Conservation (phyloP, 1,140 invertebrate species). For the Heliconius eleuchia region DNA sequence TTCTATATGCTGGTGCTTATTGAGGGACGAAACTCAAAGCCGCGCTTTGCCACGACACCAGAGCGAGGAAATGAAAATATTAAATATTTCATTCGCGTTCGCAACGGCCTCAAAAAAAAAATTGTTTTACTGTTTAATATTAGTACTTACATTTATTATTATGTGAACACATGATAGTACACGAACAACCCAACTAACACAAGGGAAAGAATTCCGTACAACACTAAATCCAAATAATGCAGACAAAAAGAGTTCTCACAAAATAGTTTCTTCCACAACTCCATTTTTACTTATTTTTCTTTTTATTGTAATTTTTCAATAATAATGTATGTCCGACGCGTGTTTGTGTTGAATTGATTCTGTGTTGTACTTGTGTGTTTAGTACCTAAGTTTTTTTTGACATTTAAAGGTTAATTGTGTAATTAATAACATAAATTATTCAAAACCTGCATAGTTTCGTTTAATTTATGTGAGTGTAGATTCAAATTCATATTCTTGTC, state of each 20-base stretch:
- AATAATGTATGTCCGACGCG: not conserved
- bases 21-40: no score
- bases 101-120: no score
- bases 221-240: constrained; percentile 42
- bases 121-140: no score
- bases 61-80: no score
- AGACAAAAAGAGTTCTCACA: constrained; percentile 46
- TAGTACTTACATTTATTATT: not conserved
- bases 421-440: not conserved
- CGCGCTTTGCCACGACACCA: no score
- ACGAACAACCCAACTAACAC: constrained; percentile 49
- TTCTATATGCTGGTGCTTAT: no score
- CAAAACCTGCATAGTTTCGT: not conserved
- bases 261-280: not conserved
- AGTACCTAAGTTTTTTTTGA: not conserved
- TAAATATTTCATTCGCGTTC: no score
- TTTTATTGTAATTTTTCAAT: not conserved
- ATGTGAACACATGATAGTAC: constrained; percentile 45
- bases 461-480: not conserved
- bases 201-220: constrained; percentile 42
- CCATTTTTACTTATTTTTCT: not conserved
- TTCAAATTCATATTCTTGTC: not conserved
- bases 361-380: not conserved
- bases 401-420: not conserved
- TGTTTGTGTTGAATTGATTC: not conserved